These are phyloP conservation scores for Sanderia malayensis DNA, from an alignment of 30 jellyfish, hydroid and myxozoan species.

Conservation along the genomic window DNA sequence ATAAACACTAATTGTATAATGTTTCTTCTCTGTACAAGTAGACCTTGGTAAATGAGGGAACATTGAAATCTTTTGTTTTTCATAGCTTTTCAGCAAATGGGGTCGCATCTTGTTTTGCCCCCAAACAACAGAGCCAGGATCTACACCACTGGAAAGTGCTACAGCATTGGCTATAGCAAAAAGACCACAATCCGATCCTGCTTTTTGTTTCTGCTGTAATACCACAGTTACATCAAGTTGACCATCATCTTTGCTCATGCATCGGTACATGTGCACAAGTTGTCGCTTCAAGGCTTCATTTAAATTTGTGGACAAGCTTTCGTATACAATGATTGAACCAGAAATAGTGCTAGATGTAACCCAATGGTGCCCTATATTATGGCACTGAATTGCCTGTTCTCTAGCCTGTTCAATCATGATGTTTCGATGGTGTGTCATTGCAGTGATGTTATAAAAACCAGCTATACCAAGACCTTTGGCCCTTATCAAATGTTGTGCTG, in stretches of 20 bases:
- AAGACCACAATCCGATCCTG: constrained; percentile 20
- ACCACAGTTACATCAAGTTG: constrained; percentile 12
- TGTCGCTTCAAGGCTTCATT: constrained; percentile 8
- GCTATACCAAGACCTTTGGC: constrained; percentile 7
- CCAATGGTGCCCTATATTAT: constrained; percentile 38
- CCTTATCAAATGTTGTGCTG: constrained; percentile 28
- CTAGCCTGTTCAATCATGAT: background rate
- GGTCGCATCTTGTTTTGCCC: background rate
- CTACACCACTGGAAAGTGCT: constrained; percentile 20
- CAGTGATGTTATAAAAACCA: constrained; percentile 1
- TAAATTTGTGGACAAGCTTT: constrained; percentile 25
- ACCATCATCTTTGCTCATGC: constrained; percentile 22
- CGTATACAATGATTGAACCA: constrained; percentile 25
- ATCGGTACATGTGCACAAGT: constrained; percentile 13
- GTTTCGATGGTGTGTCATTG: constrained; percentile 10
- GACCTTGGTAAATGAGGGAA: background rate
- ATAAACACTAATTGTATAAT: background rate
- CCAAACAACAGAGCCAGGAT: constrained; percentile 19
- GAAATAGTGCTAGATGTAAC: constrained; percentile 24
- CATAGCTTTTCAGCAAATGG: background rate
- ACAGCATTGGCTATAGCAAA: constrained; percentile 30
- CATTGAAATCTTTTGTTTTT: background rate
- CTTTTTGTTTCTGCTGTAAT: constrained; percentile 26
- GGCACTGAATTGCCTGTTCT: constrained; percentile 28
- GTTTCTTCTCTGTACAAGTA: background rate